Conservation (phyloP, 30 jellyfish, hydroid and myxozoan species). For the Clytia hemisphaerica region DNA sequence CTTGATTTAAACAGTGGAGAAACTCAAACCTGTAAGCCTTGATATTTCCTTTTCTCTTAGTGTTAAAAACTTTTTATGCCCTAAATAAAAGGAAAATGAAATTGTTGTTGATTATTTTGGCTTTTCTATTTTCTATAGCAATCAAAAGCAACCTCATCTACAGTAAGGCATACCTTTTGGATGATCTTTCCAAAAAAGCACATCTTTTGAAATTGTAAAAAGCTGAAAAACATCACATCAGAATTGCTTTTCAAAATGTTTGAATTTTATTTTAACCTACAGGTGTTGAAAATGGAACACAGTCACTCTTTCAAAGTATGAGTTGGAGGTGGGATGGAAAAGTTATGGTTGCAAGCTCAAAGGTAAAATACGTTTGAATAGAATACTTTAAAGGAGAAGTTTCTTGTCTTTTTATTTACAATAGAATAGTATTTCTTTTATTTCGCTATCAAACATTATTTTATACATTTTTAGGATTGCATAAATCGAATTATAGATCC, state of each 20-base stretch:
- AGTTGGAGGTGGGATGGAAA: constrained; percentile 80
- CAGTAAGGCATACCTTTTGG: not conserved
- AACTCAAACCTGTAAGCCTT: not conserved
- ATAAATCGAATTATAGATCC: constrained; percentile 69
- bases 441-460: not conserved
- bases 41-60: no score
- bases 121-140: no score
- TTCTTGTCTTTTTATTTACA: not conserved
- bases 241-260: not conserved
- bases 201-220: not conserved
- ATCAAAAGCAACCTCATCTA: no score
- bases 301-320: constrained; percentile 56
- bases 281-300: constrained; percentile 50
- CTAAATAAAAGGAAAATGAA: no score
- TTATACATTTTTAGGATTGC: constrained; percentile 50
- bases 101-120: no score
- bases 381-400: not conserved
- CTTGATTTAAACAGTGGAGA: constrained; percentile 23
- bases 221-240: not conserved
- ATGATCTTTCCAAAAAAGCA: not conserved
- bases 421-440: not conserved
- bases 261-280: no score
- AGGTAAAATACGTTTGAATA: constrained; percentile 17
- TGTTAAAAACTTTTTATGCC: no score
- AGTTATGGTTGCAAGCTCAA: constrained; percentile 69